phyloP scores from a whole-genome alignment of 2,888 invertebrate species.

The Blastobasis adustella region DNA sequence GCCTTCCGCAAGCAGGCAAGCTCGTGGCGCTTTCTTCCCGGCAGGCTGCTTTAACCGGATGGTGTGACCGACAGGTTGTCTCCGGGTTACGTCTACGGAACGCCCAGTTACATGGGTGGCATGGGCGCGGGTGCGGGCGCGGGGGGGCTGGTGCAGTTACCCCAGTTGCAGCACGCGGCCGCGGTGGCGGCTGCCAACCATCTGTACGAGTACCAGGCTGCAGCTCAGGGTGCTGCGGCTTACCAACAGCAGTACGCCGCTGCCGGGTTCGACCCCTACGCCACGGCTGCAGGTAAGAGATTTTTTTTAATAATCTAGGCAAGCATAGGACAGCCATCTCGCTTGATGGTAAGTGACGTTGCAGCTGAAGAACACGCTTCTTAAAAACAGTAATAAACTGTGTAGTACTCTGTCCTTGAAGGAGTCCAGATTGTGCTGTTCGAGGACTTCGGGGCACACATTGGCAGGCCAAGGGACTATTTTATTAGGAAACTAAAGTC shows the following conservation, averaged over 20 bases:
- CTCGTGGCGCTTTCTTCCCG: conserved; percentile 15
- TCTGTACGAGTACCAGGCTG: conserved; percentile 87
- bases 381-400: too few species aligned
- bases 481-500: too few species aligned
- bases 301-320: too few species aligned
- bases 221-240: conserved; percentile 81
- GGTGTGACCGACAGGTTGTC: conserved; percentile 50
- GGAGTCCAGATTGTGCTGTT: too few species aligned
- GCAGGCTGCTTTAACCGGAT: too few species aligned
- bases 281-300: conserved; percentile 79
- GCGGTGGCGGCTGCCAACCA: conserved; percentile 88
- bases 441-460: too few species aligned
- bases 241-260: conserved; percentile 84
- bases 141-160: conserved; percentile 81
- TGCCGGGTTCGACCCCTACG: conserved; percentile 85
- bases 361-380: too few species aligned
- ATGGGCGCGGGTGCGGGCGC: conserved; percentile 71
- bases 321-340: too few species aligned
- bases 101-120: conserved; percentile 84
- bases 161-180: conserved; percentile 82
- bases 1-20: conserved; percentile 17
- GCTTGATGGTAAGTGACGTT: too few species aligned
- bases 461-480: too few species aligned
- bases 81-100: conserved; percentile 82
- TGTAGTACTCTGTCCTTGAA: too few species aligned